Evolutionary conservation across 2,888 invertebrate species (phyloP).

Genomic region (Cyaniris semiargus): DNA sequence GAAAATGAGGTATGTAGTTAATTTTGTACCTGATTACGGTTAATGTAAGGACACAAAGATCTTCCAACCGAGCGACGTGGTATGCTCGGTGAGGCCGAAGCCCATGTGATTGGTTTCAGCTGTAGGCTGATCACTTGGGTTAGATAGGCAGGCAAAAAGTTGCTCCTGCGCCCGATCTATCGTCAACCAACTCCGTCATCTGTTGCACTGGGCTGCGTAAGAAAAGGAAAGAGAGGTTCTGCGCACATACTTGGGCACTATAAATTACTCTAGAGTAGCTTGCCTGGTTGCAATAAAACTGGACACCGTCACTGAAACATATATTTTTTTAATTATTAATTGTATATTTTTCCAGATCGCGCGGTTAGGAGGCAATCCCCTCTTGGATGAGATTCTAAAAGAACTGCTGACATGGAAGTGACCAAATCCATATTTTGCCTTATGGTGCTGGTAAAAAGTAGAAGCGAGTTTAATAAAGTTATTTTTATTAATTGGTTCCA

Average conservation of each 20-base stretch:
- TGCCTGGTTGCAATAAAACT: no score
- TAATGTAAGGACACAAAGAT: no score
- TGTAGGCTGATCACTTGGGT: background rate
- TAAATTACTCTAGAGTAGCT: no score
- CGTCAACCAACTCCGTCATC: no score
- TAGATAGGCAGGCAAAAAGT: background rate
- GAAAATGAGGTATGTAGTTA: background rate
- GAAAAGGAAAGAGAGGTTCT: background rate
- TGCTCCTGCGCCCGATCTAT: no score
- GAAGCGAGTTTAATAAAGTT: background rate
- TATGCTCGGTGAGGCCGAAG: background rate
- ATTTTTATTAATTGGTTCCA: background rate
- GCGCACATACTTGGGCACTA: no score
- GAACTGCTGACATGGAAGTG: conserved; percentile 13
- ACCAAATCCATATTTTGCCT: background rate
- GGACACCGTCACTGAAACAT: no score
- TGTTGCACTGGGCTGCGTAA: background rate
- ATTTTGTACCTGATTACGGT: background rate
- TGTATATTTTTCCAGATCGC: background rate
- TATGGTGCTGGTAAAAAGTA: background rate
- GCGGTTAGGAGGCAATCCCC: conserved; percentile 17
- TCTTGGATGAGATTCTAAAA: background rate
- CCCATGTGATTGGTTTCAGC: background rate
- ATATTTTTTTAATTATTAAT: no score
- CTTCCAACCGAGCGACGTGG: background rate